phyloP scores from a whole-genome alignment of 2,797 vertebrate species.

The Coregonus ussuriensis region DNA sequence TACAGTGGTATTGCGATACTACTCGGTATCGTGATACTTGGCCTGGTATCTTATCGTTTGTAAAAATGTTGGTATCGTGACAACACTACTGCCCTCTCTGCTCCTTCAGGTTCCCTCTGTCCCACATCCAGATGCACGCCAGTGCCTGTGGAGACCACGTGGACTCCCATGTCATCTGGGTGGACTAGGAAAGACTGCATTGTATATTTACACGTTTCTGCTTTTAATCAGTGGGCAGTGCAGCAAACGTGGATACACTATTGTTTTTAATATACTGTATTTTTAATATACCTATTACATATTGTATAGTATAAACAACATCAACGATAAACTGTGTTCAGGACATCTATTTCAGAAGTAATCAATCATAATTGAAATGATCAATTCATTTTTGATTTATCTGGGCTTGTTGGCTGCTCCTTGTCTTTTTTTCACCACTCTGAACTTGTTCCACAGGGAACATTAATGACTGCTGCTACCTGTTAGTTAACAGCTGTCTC shows the following conservation, averaged over 20 bases:
- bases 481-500: constrained; percentile 51
- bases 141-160: constrained; percentile 69
- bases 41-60: too few species aligned
- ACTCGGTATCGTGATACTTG: too few species aligned
- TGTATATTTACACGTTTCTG: background rate
- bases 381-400: background rate
- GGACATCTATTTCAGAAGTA: background rate
- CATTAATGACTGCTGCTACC: constrained; percentile 52
- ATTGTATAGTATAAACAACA: background rate
- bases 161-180: constrained; percentile 19
- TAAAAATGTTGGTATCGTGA: background rate
- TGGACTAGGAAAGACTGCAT: constrained; percentile 41
- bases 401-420: constrained; percentile 2
- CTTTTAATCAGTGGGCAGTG: background rate
- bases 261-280: background rate
- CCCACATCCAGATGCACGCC: constrained; percentile 70
- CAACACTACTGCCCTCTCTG: constrained; percentile 69
- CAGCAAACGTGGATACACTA: background rate
- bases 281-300: background rate
- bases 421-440: constrained; percentile 54
- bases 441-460: constrained; percentile 42
- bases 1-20: background rate
- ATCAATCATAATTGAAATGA: background rate
- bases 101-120: constrained; percentile 49
- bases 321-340: background rate